Percentiles rank a stretch among this genome's conserved stretches.
Evolutionary conservation across 53 echinoderm and acorn worm genomes (phyloP).

Genomic region (Antedon mediterranea): DNA sequence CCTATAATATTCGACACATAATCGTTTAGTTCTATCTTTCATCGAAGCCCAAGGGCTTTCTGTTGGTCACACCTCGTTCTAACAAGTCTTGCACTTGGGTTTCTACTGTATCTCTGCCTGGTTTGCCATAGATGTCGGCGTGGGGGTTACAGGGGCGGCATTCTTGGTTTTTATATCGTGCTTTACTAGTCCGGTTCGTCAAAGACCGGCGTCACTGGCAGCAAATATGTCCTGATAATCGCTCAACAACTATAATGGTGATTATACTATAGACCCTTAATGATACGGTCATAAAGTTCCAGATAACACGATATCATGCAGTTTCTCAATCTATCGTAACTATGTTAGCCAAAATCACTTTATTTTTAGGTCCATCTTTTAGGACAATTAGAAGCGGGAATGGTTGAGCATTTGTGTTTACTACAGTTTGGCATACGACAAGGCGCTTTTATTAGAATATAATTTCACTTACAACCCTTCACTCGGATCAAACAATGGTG

Average conservation of each 20-base stretch:
- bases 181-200: constrained; percentile 28
- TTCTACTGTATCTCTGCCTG: constrained; percentile 27
- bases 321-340: too few species aligned
- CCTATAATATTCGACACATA: constrained; percentile 41
- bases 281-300: too few species aligned
- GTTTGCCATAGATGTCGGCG: constrained; percentile 11
- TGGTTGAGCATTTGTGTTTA: too few species aligned
- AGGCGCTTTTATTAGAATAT: too few species aligned
- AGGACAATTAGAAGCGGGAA: too few species aligned
- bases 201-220: constrained; percentile 26
- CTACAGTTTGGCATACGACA: too few species aligned
- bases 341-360: too few species aligned
- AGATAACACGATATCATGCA: too few species aligned
- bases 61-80: constrained; percentile 28
- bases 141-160: constrained; percentile 22
- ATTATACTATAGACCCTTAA: too few species aligned
- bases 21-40: constrained; percentile 42
- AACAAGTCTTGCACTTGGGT: constrained; percentile 23
- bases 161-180: constrained; percentile 30
- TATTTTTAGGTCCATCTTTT: too few species aligned
- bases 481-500: too few species aligned
- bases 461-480: too few species aligned
- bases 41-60: constrained; percentile 56
- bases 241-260: constrained; percentile 9
- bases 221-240: constrained; percentile 37